Percentiles rank a stretch among this genome's conserved stretches.
Evolutionary conservation across 92 coral and sea anemone genomes (phyloP).

Genomic region (Isaurus tuberculatus): DNA sequence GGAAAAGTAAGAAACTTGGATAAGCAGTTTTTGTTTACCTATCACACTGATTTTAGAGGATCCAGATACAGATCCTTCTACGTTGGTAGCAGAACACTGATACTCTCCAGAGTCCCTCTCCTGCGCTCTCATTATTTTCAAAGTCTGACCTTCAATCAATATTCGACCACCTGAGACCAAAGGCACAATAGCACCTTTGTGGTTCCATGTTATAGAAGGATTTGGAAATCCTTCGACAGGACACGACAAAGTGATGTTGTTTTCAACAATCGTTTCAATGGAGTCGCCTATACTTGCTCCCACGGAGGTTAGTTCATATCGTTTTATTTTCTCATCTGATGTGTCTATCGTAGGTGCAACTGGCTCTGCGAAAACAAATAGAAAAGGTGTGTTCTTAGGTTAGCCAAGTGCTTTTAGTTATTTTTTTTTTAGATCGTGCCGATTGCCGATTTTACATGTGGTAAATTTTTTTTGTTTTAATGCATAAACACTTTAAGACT

Average conservation of each 20-base stretch:
- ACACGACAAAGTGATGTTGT: slow-evolving; percentile 29
- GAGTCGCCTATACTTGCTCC: slow-evolving; percentile 9
- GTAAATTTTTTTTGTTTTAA: no score
- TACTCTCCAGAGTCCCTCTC: slow-evolving; percentile 21
- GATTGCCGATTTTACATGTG: no score
- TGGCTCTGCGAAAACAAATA: slow-evolving; percentile 17
- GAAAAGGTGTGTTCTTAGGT: background rate
- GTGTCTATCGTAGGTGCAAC: background rate
- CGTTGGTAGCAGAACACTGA: slow-evolving; percentile 7
- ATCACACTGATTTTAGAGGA: slow-evolving; percentile 22
- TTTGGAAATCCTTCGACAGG: slow-evolving; percentile 19
- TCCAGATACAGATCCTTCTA: background rate
- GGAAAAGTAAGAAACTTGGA: no score
- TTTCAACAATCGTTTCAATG: slow-evolving; percentile 32
- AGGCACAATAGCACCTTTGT: background rate
- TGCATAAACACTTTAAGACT: no score
- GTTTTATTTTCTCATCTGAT: background rate
- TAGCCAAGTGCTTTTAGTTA: no score
- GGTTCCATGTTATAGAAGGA: slow-evolving; percentile 28
- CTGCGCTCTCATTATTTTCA: slow-evolving; percentile 33
- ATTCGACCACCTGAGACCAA: slow-evolving; percentile 14
- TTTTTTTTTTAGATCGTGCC: no score
- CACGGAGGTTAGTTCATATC: slow-evolving; percentile 15
- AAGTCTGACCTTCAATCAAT: background rate
- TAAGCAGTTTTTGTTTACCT: background rate